Conservation (phyloP, 1,140 invertebrate genomes). For the Zelostemma sp. region DNA sequence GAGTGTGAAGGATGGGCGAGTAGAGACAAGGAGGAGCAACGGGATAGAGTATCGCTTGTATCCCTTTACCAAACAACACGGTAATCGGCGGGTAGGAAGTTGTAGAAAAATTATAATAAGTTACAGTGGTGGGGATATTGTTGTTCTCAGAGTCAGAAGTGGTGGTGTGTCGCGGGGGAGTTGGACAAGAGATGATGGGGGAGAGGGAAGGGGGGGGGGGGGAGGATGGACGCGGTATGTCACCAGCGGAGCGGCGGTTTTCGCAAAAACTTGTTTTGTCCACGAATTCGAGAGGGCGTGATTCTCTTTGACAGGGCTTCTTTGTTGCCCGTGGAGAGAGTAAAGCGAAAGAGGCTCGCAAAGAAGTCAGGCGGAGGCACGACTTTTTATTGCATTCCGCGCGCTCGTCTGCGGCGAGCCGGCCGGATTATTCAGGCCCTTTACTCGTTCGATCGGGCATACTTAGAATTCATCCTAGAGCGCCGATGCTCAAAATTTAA, state of each 20-base stretch:
- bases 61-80: too few species aligned
- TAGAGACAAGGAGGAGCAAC: too few species aligned
- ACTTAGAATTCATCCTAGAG: slow-evolving; percentile 36
- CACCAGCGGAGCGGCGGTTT: slow-evolving; percentile 2
- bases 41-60: too few species aligned
- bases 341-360: slow-evolving; percentile 4
- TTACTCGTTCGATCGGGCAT: slow-evolving; percentile 23
- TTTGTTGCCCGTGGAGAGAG: slow-evolving; percentile 33
- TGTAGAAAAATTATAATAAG: too few species aligned
- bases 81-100: too few species aligned
- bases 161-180: not conserved
- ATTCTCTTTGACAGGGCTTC: slow-evolving; percentile 35
- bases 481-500: slow-evolving; percentile 44
- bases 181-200: not conserved
- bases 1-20: too few species aligned
- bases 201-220: not conserved
- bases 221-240: slow-evolving; percentile 1
- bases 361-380: slow-evolving; percentile 11
- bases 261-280: slow-evolving; percentile 35
- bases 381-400: slow-evolving; percentile 47
- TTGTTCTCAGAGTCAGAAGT: too few species aligned
- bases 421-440: slow-evolving; percentile 29
- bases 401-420: slow-evolving; percentile 8
- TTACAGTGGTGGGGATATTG: too few species aligned
- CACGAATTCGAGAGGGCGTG: slow-evolving; percentile 5